Conservation (phyloP, 1,140 invertebrate genomes). For the Steinernema feltiae region DNA sequence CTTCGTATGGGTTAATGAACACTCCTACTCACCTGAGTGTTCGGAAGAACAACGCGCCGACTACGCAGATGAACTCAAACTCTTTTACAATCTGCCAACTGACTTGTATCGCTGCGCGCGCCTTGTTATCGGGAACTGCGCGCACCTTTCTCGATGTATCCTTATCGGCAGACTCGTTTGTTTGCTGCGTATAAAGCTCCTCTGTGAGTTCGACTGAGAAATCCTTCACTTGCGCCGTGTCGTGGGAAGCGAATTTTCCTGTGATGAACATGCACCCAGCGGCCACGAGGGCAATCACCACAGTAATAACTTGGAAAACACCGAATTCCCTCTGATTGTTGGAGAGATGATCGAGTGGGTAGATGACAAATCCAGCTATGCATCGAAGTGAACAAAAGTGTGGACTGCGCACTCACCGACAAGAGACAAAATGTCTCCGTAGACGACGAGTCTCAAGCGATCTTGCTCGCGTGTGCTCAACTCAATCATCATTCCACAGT, state of each 20-base stretch:
- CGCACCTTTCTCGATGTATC: slow-evolving; percentile 22
- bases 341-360: slow-evolving; percentile 28
- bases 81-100: slow-evolving; percentile 32
- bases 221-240: slow-evolving; percentile 44
- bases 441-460: slow-evolving; percentile 50
- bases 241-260: slow-evolving; percentile 50
- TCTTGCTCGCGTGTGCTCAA: slow-evolving; percentile 48
- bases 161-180: background rate
- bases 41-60: slow-evolving; percentile 29
- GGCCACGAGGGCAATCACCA: slow-evolving; percentile 48
- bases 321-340: slow-evolving; percentile 22
- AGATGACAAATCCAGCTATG: slow-evolving; percentile 39
- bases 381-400: slow-evolving; percentile 41
- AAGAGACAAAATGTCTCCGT: slow-evolving; percentile 48
- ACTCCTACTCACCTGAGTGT: slow-evolving; percentile 24
- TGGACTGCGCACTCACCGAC: slow-evolving; percentile 43
- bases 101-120: background rate
- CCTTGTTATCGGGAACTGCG: slow-evolving; percentile 9
- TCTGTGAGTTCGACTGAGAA: slow-evolving; percentile 29
- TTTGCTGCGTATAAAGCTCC: slow-evolving; percentile 19
- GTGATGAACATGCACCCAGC: slow-evolving; percentile 47
- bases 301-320: slow-evolving; percentile 51
- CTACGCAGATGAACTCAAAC: slow-evolving; percentile 33
- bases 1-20: background rate
- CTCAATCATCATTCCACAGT: slow-evolving; percentile 58